Evolutionary conservation across 2,113 vertebrate species (phyloP), one percentile per base, ranked within the genome.

Genomic region (Elephas maximus): DNA sequence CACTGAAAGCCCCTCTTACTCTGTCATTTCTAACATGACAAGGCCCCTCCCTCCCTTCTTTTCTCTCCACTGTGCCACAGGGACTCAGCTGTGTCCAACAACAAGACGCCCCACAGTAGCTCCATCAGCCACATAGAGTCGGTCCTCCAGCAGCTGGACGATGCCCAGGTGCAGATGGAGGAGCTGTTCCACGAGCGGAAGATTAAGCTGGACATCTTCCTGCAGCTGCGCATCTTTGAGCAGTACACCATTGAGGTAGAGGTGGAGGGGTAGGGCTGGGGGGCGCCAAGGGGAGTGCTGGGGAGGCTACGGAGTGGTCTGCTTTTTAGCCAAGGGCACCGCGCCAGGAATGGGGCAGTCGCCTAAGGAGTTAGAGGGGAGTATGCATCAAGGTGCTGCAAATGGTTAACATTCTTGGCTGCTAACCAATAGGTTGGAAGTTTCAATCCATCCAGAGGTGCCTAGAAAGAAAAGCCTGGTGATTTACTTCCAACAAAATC

Each of bases 111-210:
- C 1, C 99, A 99, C 97, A 99, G 99, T 94, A 99, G 99, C 97
- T 99, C 99, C 97, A 99, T 99, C 94, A 99, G 99, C 91, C 99
- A 99, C 98, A 99, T 99, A 1, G 99, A 99, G 96, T 99, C 99
- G 0, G 99, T 99, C 91, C 99, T 99, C 26, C 99, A 99, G 98
- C 99, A 99, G 98, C 99, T 99, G 26, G 99, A 99, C 3, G 99
- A 99, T 95, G 99, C 99, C 20, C 99, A 99, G 98, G 99, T 99
- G 69, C 99, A 99, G 99, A 99, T 99, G 99, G 99, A 99, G 98
- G 99, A 99, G 88, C 99, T 99, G 60, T 99, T 99, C 97, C 99
- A 99, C 1, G 99, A 99, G 88, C 99, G 99, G 91, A 99, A 99
- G 98, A 99, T 99, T 97, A 99, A 99, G 97, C 99, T 99, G 97